Evolutionary conservation across 2,113 vertebrate genomes (phyloP), one percentile per base, ranked within the genome.

Genomic region (Delphinapterus leucas): DNA sequence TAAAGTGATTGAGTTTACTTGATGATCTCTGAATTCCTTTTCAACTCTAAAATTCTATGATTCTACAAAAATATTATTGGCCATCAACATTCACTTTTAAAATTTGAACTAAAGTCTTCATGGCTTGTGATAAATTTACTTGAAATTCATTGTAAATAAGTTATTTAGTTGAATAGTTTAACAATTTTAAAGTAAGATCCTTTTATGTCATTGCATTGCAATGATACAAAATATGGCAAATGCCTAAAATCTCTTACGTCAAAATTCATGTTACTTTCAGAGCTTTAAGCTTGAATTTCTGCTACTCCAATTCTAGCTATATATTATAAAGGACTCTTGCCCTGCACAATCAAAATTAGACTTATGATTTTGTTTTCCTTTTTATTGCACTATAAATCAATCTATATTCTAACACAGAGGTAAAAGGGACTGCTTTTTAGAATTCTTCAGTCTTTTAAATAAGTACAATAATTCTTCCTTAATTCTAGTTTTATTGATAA

Each of bases 21-120:
- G 88, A 74, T 93, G 21, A 94, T 65, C 68, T 90, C 38, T 97
- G 61, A 96, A 95, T 95, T 97, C 31, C 20, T 82, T 97, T 92
- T 94, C 44, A 93, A 91, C 67, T 89, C 31, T 95, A 77, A 93
- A 96, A 83, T 79, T 93, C 44, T 63, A 1, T 86, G 63, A 92
- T 90, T 93, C 68, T 94, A 38, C 38, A 89, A 89, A 93, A 77
- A 58, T 63, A 33, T 44, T 87, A 65, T 94, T 96, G 41, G 7
- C 33, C 68, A 88, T 31, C 79, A 80, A 28, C 20, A 70, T 12
- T 79, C 38, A 90, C 47, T 92, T 83, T 90, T 76, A 82, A 94
- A 95, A 81, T 95, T 38, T 71, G 18, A 90, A 90, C 81, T 73
- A 82, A 92, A 60, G 21, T 86, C 73, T 94, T 88, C 83, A 76